Conservation (phyloP, 1,140 invertebrate species). For the Drosophila repleta region DNA sequence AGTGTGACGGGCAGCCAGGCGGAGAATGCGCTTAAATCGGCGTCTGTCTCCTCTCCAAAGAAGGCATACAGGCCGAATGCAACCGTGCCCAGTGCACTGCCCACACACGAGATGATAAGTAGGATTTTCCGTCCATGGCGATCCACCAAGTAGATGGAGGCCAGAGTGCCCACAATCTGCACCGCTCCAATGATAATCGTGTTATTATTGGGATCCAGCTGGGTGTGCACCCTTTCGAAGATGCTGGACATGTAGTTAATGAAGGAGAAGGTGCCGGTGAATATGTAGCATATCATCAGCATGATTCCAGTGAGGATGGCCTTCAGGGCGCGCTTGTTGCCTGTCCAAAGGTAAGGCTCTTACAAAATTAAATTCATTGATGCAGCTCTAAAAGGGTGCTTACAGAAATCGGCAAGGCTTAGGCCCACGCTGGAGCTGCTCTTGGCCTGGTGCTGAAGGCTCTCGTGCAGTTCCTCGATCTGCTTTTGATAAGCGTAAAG, state of each 20-base stretch:
- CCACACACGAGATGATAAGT: constrained; percentile 57
- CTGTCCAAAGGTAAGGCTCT: constrained; percentile 34
- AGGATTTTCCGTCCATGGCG: constrained; percentile 69
- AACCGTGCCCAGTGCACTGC: constrained; percentile 54
- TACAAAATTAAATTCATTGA: neutral
- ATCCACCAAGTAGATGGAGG: constrained; percentile 72
- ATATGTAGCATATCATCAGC: constrained; percentile 71
- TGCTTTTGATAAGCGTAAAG: constrained; percentile 48
- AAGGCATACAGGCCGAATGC: constrained; percentile 71
- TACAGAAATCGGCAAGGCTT: constrained; percentile 61
- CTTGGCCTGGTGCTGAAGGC: constrained; percentile 52
- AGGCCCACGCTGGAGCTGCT: constrained; percentile 29
- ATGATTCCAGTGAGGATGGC: constrained; percentile 64
- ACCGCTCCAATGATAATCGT: constrained; percentile 85
- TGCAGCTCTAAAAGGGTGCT: constrained; percentile 12
- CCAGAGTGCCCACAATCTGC: constrained; percentile 84
- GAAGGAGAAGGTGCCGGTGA: constrained; percentile 72
- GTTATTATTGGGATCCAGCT: constrained; percentile 85
- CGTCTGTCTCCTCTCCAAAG: constrained; percentile 58
- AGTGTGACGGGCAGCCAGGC: constrained; percentile 69
- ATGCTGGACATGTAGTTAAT: constrained; percentile 85
- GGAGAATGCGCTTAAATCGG: constrained; percentile 48
- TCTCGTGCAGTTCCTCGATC: constrained; percentile 61
- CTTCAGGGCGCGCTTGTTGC: constrained; percentile 53
- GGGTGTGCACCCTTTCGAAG: constrained; percentile 87